Evolutionary conservation across 2,888 invertebrate genomes (phyloP), one percentile per base, ranked within the genome.

Genomic region (Pseudococcus longispinus): DNA sequence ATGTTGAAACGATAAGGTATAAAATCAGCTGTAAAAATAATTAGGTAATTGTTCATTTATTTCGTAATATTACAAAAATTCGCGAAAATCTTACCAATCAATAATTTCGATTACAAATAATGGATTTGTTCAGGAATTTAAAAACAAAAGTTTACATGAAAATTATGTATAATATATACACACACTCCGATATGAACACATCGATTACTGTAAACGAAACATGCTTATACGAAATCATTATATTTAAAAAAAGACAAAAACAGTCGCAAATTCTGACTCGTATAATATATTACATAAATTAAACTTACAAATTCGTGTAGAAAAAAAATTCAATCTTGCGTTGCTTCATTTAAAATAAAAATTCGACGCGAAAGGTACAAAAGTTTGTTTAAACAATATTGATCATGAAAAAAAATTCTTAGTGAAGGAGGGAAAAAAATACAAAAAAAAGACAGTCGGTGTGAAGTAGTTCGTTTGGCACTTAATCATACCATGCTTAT

Each of bases 391-490:
- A 70, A 70, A 29, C 32, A 18, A 32, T 23, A 42, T 42, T 20
- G 29, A 80, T 80, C 77, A 80, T 29, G 42, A 5, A 80, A 80
- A 77, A 80, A 15, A 42, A 26, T 29, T 42, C 15, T 80, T 11
- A 3, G 32, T 32, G 32, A 15, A 74, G 74, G 32, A 70, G 29
- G 74, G 32, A 32, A 32, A 32, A 60, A 1, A 4, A 70, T n/a
- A 77, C 11, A 42, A 13, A 42, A 80, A 80, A 80, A 70, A 29
- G 42, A 37, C 77, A 42, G 77, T 80, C 77, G 5, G 23, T 20
- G 77, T 80, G 42, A 80, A 80, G 42, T 80, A 80, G 77, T 80
- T 80, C 77, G 42, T 80, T 80, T 80, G 77, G 77, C 77, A 80
- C 77, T 80, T 80, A 80, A 80, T 11, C 42, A 80, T 80, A 80